Base-by-base conservation (phyloP, 2,113 vertebrate genomes). In the Tauraco erythrolophus region DNA sequence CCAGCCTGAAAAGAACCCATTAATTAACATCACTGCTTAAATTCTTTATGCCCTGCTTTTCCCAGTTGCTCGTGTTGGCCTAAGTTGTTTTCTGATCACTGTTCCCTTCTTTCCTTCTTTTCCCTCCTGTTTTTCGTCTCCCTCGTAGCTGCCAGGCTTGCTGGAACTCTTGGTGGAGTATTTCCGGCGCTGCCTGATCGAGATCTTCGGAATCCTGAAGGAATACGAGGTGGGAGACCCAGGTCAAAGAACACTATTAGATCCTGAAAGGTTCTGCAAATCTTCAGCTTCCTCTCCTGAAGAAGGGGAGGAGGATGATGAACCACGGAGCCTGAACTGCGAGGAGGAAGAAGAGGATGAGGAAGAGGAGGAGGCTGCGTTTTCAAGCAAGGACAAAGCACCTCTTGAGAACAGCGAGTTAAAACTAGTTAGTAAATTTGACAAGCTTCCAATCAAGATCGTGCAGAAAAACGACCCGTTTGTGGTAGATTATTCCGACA, bases 211-310 rank as follows among this genome's bases (percentile, higher is more conserved):
- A 89, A 99, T 99, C 96, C 98, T 99, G 96, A 99, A 99, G 84
- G 99, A 99, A 96, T 99, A 99, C 25, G 99, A 99, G 96, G 99
- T 99, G 89, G 99, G 99, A 93, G 99, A 99, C 96, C 99, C 99
- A 48, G 99, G 99, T 88, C 99, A 99, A 98, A 99, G 98, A 98
- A 99, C 99, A 89, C 98, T 99, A 92, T 97, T 99, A 93, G 99
- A 99, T 95, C 99, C 99, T 4, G 98, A 99, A 92, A 98, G 96
- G 96, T 97, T 97, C 96, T 97, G 96, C 96, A 98, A 97, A 76
- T 98, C 98, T 84, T 98, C 99, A 95, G 98, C 98, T 97, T 98
- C 97, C 89, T 97, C 98, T 84, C 98, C 96, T 48, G 96, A 98
- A 60, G 98, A 98, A 53, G 96, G 95, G 85, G 98, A 98, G 19